Evolutionary conservation across 1,140 invertebrate species (phyloP), one percentile per base, ranked within the genome.

Genomic region (Cyclina sinensis): DNA sequence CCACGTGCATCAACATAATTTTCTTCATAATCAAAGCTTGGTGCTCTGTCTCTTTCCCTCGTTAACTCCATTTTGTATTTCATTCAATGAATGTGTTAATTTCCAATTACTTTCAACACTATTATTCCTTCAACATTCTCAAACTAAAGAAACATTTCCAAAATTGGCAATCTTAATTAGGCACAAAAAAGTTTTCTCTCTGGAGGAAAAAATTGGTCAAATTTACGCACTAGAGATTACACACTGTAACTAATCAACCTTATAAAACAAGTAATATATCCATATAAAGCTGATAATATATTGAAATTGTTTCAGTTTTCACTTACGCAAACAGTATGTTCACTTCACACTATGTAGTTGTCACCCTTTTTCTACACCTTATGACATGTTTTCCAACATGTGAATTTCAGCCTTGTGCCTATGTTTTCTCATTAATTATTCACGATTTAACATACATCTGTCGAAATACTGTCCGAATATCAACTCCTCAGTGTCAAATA

Each of bases 11-110:
- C 74, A 9, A 5, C 35, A 35, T 35, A 51, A 14, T 27, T 51
- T n/a, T 68, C 35, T 2, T 83, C 59, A 27, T 82, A 65, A 70
- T 48, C 37, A 68, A 7, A 70, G 51, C 43, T 51, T 39, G 43
- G 30, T 48, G 81, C 3, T 48, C 57, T 57, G 24, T 59, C 57
- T 12, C 59, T 27, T 39, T 82, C 80, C 43, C 30, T 68, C 81
- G 73, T 84, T 48, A 68, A 84, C 62, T 84, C 81, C 81, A 84
- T 84, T 32, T 48, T 81, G 32, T 51, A 35, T 76, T 76, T 27
- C 73, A 76, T 37, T n/a, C 39, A 39, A 43, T 43, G 43, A 43
- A 43, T 14, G 4, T 14, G 4, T 43, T 7, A 43, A 43, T 43
- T 43, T 43, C 43, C 43, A n/a, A n/a, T 43, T 14, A 7, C 43